Base-by-base conservation (phyloP, 2,113 vertebrate genomes). In the Saguinus midas region DNA sequence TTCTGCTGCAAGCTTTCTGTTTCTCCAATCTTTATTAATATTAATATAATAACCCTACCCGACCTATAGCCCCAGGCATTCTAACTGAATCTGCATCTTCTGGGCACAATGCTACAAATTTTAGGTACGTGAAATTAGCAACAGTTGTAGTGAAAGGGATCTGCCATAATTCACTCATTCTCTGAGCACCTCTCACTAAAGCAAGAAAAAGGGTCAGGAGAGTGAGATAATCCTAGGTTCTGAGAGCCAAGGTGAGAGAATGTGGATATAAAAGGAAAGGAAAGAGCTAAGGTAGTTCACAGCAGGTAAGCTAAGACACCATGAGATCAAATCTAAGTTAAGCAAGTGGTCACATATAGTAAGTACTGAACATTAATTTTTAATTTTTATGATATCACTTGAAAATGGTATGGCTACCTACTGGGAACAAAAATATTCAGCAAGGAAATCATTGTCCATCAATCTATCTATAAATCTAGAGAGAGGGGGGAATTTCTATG, bases 11-110 rank as follows among this genome's bases (percentile, higher is more conserved):
- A 94, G n/a, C 52, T 94, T 92, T 96, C 84, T 97, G 73, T 70
- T 94, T 96, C 91, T 97, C 61, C 83, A 91, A 93, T 95, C 70
- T 92, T 21, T 78, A 96, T 97, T 96, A 95, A 96, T 97, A 98
- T 98, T 98, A 96, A 96, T 97, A 45, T 66, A 75, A 86, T 93
- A 94, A 87, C 93, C 93, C 27, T 93, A 70, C 25, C 70, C 96
- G 95, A 96, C 91, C 93, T 64, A 87, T 79, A 92, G 83, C 95
- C 87, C 57, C 64, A 96, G 91, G 87, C 89, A 81, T 83, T 96
- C 84, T 78, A 86, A 81, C 37, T 84, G 79, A 96, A 97, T 95
- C 87, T 96, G 66, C 45, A 84, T 95, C 40, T 86, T 95, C 78
- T 89, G 83, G 90, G 79, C 61, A 91, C 80, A 94, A 78, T 91